These are phyloP conservation scores for Leptura quadrifasciata DNA, from an alignment of 2,888 invertebrate species.

Conservation along the genomic window DNA sequence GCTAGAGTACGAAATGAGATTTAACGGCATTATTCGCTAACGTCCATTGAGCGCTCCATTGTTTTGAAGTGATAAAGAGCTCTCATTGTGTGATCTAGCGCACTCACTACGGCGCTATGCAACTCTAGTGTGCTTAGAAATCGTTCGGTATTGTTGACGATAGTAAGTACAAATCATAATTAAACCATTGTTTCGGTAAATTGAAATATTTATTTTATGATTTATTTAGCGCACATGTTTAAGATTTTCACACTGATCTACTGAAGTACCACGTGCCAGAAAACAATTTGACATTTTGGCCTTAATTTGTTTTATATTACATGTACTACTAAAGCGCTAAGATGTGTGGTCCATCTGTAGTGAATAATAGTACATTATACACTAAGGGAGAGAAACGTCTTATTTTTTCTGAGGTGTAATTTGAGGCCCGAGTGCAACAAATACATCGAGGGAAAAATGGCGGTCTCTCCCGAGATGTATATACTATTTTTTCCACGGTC, in stretches of 20 bases:
- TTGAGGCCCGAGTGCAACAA: too few relatives aligned
- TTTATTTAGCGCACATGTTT: background rate
- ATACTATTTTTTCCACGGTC: too few relatives aligned
- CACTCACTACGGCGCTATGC: conserved; percentile 26
- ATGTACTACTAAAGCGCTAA: too few relatives aligned
- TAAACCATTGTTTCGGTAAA: conserved; percentile 26
- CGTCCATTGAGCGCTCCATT: conserved; percentile 18
- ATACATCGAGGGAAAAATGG: too few relatives aligned
- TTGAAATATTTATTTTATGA: background rate
- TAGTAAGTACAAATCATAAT: conserved; percentile 14
- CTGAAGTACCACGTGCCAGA: too few relatives aligned
- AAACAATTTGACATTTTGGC: too few relatives aligned
- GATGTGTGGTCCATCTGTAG: too few relatives aligned
- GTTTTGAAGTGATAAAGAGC: conserved; percentile 33
- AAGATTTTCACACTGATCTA: background rate
- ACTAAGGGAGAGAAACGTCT: too few relatives aligned
- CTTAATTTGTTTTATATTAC: too few relatives aligned
- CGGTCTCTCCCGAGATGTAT: too few relatives aligned
- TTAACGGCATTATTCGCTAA: conserved; percentile 31
- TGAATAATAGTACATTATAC: too few relatives aligned
- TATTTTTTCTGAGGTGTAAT: too few relatives aligned
- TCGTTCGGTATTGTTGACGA: conserved; percentile 13
- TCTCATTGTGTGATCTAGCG: conserved; percentile 26
- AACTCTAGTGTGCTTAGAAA: conserved; percentile 26
- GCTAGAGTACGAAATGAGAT: conserved; percentile 3